Base-by-base conservation (phyloP, 1,140 invertebrate genomes). In the Brachionus angularis region DNA sequence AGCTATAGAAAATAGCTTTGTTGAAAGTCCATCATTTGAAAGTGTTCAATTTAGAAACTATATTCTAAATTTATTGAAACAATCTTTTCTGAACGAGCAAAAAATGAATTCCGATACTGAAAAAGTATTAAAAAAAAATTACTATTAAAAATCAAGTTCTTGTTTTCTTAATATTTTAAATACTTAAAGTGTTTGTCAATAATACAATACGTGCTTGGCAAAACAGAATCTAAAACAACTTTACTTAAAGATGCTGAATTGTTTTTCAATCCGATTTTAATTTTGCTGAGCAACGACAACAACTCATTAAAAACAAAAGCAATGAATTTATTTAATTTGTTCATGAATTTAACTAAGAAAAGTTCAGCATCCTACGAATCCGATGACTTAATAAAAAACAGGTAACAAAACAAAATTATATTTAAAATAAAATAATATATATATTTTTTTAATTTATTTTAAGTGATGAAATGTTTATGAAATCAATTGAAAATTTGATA, bases 151-250 rank as follows among this genome's bases (percentile, higher is more conserved):
- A 10, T 16, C 39, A 16, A 42, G 39, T 42, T 42, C 16, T 10
- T 10, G 10, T 18, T 62, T 39, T 4, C 18, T 16, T 25, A 14
- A 27, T 25, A 12, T 27, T 42, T 46, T 21, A 1, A 39, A 25
- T 33, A 21, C 47, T 46, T 23, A 58, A 58, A 58, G 53, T 39
- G 53, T 39, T 23, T 58, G 8, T 34, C 36, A 58, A 58, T 58
- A 39, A 39, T 67, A 14, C 62, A 67, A 21, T 50, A 16, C 29
- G 47, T 67, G 27, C 29, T 67, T 5, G 21, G 18, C 12, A 67
- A 36, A 47, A 67, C 62, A 5, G 18, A 67, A 25, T 29, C 39
- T 3, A 46, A 36, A 33, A 7, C 2, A 31, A n/a, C 47, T 12
- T n/a, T 67, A 1, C 0, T 46, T 3, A 67, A 47, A 50, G 62